Percentiles rank a stretch among this genome's conserved stretches.
Evolutionary conservation across 2,797 vertebrate genomes (phyloP).

Genomic region (Crocodylus rhombifer): DNA sequence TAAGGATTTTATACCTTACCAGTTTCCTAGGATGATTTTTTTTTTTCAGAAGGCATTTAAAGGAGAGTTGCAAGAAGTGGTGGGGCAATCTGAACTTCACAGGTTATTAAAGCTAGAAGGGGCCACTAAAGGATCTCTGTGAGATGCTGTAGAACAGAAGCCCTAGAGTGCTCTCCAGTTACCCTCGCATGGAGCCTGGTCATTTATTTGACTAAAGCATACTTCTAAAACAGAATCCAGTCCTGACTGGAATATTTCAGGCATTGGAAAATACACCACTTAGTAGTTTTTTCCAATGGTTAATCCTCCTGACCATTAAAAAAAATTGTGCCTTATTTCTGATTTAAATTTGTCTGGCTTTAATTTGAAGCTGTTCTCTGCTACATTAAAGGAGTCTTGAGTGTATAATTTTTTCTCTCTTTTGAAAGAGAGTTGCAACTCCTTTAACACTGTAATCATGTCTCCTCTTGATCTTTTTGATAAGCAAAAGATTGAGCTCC

Average conservation of each 20-base stretch:
- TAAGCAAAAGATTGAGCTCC: neutral
- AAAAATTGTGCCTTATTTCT: neutral
- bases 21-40: neutral
- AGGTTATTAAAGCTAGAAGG: neutral
- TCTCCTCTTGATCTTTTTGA: neutral
- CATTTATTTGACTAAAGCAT: neutral
- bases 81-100: neutral
- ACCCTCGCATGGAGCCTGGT: accelerated
- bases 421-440: neutral
- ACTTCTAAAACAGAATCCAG: neutral
- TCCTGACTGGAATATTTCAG: neutral
- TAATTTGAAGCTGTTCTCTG: slow-evolving; percentile 7
- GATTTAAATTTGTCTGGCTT: neutral
- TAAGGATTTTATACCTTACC: too few species aligned
- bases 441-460: slow-evolving; percentile 21
- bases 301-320: neutral
- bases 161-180: neutral
- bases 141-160: neutral
- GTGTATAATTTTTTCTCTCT: neutral
- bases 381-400: slow-evolving; percentile 18
- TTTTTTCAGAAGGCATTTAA: neutral
- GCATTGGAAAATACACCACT: neutral
- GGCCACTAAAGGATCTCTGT: neutral
- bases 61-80: accelerated
- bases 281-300: neutral